Base-by-base conservation (phyloP, 92 coral and sea anemone genomes). In the Pocillopora meandrina region DNA sequence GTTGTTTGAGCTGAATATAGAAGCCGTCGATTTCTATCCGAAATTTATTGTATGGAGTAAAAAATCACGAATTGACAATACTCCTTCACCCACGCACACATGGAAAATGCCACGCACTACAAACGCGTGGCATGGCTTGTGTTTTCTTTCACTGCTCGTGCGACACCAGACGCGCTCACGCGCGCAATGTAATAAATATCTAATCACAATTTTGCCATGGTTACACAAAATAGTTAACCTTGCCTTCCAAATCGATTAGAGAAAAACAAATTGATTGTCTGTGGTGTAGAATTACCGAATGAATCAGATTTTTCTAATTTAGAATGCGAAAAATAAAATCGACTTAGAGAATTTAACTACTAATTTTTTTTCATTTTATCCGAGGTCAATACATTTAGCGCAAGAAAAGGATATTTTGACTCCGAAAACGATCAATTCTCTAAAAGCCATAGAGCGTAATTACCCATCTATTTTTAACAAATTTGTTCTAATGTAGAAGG, bases 401-500 rank as follows among this genome's bases (percentile, higher is more conserved):
- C 64, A 64, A 74, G 26, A 73, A 62, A 55, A 47, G 20, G 12
- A 3, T 42, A 49, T 36, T 61, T 72, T 65, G 63, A 61, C 36
- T 74, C 57, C 3, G 63, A 82, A 61, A 52, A 33, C 20, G 61
- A 42, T 72, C 73, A 83, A 63, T 61, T 61, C 9, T 60, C 56
- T 74, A 47, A 73, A 62, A 83, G 72, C 80, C 63, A 62, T 74
- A 13, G 47, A 63, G 18, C 72, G 35, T 83, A 73, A 72, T 83
- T 72, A 63, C 62, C 76, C 73, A 23, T 49, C 71, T 62, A 74
- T 64, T 74, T 83, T 74, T 73, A 83, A 61, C 72, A 83, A 73
- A 73, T 83, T 83, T 63, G 73, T 33, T 49, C 63, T 72, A 82
- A 82, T 82, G 86, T 18, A 74, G 65, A 52, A 35, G 61, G 74